These are phyloP conservation scores for Notamacropus eugenii DNA, from an alignment of 2,797 vertebrate species.

Conservation along the genomic window DNA sequence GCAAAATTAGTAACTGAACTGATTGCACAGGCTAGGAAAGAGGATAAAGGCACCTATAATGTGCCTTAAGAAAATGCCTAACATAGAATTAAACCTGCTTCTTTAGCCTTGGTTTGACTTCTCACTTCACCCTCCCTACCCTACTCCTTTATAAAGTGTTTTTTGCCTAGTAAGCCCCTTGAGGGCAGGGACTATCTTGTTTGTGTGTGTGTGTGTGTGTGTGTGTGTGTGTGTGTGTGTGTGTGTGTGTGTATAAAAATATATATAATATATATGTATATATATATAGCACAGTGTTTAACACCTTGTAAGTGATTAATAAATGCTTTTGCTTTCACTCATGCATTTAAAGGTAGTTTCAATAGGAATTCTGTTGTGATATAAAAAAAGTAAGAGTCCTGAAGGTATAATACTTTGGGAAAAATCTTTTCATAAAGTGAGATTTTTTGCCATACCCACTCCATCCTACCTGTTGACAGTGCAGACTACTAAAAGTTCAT, in stretches of 20 bases:
- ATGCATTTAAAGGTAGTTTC: constrained; percentile 35
- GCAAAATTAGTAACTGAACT: not conserved
- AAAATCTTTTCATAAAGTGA: constrained; percentile 61
- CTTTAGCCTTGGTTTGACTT: constrained; percentile 2
- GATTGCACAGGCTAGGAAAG: not conserved
- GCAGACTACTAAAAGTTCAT: constrained; percentile 28
- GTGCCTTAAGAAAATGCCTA: constrained; percentile 13
- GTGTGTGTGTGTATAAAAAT: too few species aligned
- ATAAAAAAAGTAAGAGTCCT: constrained; percentile 11
- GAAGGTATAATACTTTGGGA: constrained; percentile 33
- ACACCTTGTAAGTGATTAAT: not conserved
- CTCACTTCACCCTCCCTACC: not conserved
- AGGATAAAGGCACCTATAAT: not conserved
- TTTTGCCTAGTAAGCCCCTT: not conserved
- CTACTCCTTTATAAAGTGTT: not conserved
- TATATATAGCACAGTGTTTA: not conserved
- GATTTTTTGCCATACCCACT: constrained; percentile 53
- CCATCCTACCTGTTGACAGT: constrained; percentile 34
- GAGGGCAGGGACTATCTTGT: not conserved
- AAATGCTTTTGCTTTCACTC: not conserved
- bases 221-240: too few species aligned
- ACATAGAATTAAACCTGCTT: not conserved
- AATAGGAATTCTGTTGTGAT: constrained; percentile 1
- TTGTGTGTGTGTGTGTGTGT: too few species aligned
- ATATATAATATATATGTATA: too few species aligned